Percentiles rank a stretch among this genome's conserved stretches.
These are phyloP conservation scores for Tenebrio molitor DNA, from an alignment of 1,140 invertebrate species.

Conservation along the genomic window DNA sequence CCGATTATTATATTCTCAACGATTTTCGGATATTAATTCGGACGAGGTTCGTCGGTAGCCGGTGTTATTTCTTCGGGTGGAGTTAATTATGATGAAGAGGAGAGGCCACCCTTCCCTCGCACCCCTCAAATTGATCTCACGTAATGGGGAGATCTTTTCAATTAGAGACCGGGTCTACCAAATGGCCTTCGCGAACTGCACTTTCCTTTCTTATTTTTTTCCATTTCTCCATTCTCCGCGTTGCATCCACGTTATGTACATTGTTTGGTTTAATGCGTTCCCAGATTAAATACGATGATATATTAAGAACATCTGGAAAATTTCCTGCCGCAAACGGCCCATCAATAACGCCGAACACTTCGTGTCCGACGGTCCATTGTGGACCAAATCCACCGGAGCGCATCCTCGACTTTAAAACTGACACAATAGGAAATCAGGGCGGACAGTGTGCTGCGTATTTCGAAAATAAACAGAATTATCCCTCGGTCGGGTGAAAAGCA, in stretches of 20 bases:
- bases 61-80: slow-evolving; percentile 8
- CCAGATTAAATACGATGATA: slow-evolving; percentile 36
- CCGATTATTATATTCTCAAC: no score
- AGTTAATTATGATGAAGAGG: slow-evolving; percentile 38
- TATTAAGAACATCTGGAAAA: slow-evolving; percentile 39
- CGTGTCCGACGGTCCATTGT: slow-evolving; percentile 24
- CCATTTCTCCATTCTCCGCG: slow-evolving; percentile 27
- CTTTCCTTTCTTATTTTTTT: slow-evolving; percentile 39
- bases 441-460: slow-evolving; percentile 41
- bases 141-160: slow-evolving; percentile 40
- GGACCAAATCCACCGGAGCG: slow-evolving; percentile 16
- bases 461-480: slow-evolving; percentile 50
- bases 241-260: slow-evolving; percentile 31
- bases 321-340: slow-evolving; percentile 20
- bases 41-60: not conserved
- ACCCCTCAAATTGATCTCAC: slow-evolving; percentile 36
- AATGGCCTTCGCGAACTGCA: slow-evolving; percentile 39
- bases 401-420: slow-evolving; percentile 36
- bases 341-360: slow-evolving; percentile 5
- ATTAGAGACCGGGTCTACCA: slow-evolving; percentile 21
- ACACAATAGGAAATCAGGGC: slow-evolving; percentile 52
- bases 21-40: not conserved
- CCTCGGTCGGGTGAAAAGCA: slow-evolving; percentile 37
- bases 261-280: slow-evolving; percentile 37
- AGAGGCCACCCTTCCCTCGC: not conserved